A percentile compares a stretch with the other conserved stretches of the same genome.
Evolutionary conservation across 2,888 invertebrate species (phyloP).

Genomic region (Pachydiplax longipennis): DNA sequence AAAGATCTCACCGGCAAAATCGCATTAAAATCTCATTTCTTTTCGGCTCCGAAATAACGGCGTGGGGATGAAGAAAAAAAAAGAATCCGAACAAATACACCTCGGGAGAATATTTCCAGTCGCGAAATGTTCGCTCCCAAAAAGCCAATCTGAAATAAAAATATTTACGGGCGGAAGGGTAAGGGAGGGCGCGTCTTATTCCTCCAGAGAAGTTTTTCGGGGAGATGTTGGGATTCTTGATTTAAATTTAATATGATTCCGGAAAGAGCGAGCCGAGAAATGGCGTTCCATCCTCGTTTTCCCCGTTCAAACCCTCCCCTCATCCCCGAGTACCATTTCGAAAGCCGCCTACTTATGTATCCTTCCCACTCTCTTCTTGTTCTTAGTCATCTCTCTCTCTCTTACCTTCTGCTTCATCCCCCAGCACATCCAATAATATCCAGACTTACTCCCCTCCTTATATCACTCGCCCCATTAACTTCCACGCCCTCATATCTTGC

Average conservation of each 20-base stretch:
- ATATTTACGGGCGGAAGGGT: conserved; percentile 33
- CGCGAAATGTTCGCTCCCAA: neutral
- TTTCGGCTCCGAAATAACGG: neutral
- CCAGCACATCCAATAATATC: neutral
- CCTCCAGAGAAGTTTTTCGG: neutral
- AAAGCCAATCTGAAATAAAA: conserved; percentile 43
- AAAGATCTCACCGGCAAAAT: neutral
- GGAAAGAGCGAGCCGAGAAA: conserved; percentile 31
- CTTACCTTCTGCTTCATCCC: neutral
- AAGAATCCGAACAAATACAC: conserved; percentile 19
- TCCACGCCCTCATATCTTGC: neutral
- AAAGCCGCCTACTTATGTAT: conserved; percentile 7
- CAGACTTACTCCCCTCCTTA: neutral
- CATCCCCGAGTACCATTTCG: neutral
- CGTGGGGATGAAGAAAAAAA: neutral
- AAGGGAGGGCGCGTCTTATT: conserved; percentile 4
- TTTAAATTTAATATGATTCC: conserved; percentile 43
- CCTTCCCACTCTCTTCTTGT: neutral
- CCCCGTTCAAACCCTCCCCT: neutral
- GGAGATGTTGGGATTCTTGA: conserved; percentile 42
- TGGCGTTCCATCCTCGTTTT: neutral
- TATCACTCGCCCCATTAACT: conserved; percentile 29
- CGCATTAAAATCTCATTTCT: conserved; percentile 41
- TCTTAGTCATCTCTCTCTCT: too few species aligned
- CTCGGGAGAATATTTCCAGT: neutral